A percentile compares a stretch with the other conserved stretches of the same genome.
These are phyloP conservation scores for Pterois miles DNA, from an alignment of 2,797 vertebrate genomes.

Conservation along the genomic window DNA sequence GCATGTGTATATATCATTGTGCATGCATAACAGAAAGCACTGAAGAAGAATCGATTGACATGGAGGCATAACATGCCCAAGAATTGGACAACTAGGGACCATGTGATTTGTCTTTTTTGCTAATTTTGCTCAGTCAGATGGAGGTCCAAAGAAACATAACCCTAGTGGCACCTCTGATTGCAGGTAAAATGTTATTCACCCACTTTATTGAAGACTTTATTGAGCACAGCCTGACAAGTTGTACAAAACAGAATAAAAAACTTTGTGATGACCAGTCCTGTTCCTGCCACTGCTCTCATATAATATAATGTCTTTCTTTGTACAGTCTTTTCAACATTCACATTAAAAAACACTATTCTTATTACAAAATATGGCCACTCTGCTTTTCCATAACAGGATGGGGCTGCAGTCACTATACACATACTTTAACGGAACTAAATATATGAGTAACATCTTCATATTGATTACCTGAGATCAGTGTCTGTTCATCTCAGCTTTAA, in stretches of 20 bases:
- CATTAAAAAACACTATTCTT: neutral
- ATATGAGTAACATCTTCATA: neutral
- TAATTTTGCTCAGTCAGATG: neutral
- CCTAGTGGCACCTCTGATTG: neutral
- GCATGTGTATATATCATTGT: too few relatives aligned
- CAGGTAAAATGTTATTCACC: neutral
- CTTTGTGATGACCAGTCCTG: neutral
- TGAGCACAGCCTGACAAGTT: neutral
- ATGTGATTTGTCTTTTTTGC: neutral
- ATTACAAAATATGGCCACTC: neutral
- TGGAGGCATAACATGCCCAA: too few relatives aligned
- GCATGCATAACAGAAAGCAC: too few relatives aligned
- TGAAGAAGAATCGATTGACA: too few relatives aligned
- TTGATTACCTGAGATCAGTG: slow-evolving; percentile 23
- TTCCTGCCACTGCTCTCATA: neutral
- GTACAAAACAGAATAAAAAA: neutral
- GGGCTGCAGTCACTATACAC: neutral
- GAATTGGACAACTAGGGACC: too few relatives aligned
- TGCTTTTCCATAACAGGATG: neutral
- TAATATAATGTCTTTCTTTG: neutral
- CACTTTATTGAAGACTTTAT: neutral
- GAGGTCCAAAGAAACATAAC: neutral
- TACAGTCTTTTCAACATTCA: neutral
- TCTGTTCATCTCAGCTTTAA: slow-evolving; percentile 33
- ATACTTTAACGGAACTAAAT: neutral